Evolutionary conservation across 2,797 vertebrate genomes (phyloP).

Genomic region (Clarias platycephalus): DNA sequence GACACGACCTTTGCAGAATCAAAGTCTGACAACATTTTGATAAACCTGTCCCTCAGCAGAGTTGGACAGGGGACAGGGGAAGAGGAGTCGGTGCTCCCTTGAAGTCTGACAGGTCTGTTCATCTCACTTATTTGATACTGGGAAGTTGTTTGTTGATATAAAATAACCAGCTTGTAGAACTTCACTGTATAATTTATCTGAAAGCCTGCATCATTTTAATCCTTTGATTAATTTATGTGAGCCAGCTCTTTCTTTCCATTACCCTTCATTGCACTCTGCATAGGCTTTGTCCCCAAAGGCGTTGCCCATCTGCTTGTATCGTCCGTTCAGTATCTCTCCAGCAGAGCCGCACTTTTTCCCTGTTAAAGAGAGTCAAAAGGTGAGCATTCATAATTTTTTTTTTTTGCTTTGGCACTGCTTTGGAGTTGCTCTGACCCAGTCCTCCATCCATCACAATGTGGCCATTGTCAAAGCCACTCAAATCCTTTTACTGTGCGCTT

Average conservation of each 20-base stretch:
- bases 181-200: neutral
- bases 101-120: neutral
- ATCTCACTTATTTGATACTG: neutral
- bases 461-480: no score
- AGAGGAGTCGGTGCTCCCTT: neutral
- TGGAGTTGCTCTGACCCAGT: no score
- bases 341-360: slow-evolving; percentile 63
- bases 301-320: slow-evolving; percentile 55
- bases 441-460: no score
- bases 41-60: neutral
- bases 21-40: neutral
- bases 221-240: neutral
- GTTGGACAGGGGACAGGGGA: no score
- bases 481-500: no score
- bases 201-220: neutral
- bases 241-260: slow-evolving; percentile 6
- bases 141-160: neutral
- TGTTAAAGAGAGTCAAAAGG: slow-evolving; percentile 38
- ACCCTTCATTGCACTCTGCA: slow-evolving; percentile 69
- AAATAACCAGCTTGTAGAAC: neutral
- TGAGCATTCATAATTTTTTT: neutral
- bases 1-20: neutral
- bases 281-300: slow-evolving; percentile 56
- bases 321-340: slow-evolving; percentile 63
- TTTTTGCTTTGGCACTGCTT: neutral